Base-by-base conservation (phyloP, 30 jellyfish, hydroid and myxozoan genomes). In the Cassiopea xamachana region DNA sequence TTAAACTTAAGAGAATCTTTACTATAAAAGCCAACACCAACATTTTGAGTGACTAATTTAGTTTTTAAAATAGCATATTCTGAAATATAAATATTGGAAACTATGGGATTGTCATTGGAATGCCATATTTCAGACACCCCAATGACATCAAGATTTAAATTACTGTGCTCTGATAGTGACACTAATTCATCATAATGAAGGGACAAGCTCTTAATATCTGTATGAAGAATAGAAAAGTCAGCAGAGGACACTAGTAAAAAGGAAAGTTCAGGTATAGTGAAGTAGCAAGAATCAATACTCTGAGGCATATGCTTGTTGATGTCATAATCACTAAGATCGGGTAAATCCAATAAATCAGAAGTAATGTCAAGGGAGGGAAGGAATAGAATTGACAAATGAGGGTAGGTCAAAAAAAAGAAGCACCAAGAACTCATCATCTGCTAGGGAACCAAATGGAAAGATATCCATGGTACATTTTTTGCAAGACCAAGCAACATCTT, bases 111-210 rank as follows among this genome's bases (percentile, higher is more conserved):
- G 85, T 72, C 73, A 19, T 8, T 51, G 51, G 85, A 69, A 69
- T 68, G 51, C 92, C 86, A 84, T 1, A 84, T 84, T 84, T 84
- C 92, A 84, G 92, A 84, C 84, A 81, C 83, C 7, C 90, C 90
- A 43, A 81, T 81, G 61, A 81, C 85, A 68, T 81, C 85, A 72
- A 50, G 93, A 49, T 85, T 85, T 79, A 85, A 74, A 50, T 73
- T 85, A 50, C 68, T 71, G 67, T 72, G 88, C 58, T 79, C 71
- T 48, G 93, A 73, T 74, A 85, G 48, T 8, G 93, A 72, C 46
- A 85, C 87, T 85, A 85, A 74, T 85, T 85, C 93, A 85, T 85
- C 87, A 85, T 85, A 88, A 85, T 85, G 87, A 85, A 51, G 87
- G 87, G 87, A 85, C 7, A 85, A 79, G 71, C 88, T 71, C 72